Evolutionary conservation across 2,888 invertebrate species (phyloP), one percentile per base, ranked within the genome.

Genomic region (Drosophila cognata): DNA sequence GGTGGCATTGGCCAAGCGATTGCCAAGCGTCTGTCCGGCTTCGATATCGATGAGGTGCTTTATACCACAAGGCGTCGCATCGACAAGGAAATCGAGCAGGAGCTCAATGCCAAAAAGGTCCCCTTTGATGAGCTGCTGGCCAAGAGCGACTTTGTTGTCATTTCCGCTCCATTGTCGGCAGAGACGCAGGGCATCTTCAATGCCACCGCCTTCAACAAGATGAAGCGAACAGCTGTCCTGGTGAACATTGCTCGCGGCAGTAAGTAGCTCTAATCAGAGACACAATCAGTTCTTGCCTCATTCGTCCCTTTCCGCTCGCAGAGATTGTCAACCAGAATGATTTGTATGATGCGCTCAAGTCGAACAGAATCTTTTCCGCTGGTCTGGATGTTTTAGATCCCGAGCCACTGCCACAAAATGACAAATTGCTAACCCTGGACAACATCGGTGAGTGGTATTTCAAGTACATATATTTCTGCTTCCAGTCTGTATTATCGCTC

Each of bases 311-410:
- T 74, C 25, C 21, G 6, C 11, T 6, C 88, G 2, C 87, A 95
- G 95, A 94, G 62, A 93, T 96, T n/a, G 94, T 97, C 0, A 96
- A 98, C 79, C 98, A 98, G 90, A 95, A 96, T 1, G 98, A 96
- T 71, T 93, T 99, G 33, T 95, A 96, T 63, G 94, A 95, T 58
- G 98, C 98, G 0, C 93, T 99, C 57, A 95, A 95, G 87, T 94
- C 94, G 46, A 95, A 95, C 2, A 94, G 94, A 77, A 98, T 99
- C 74, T 96, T 96, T 90, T 96, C 96, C 0, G 99, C 98, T 2
- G 99, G 98, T 0, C 94, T 99, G 3, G 99, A 99, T 92, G 99
- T 99, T 4, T 97, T 96, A 88, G 95, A 95, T 1, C 98, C 99
- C 0, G 99, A 99, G 92, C 99, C 99, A 0, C 92, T 99, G 62